These are phyloP conservation scores for Globodera ellingtonae DNA, from an alignment of 1,140 invertebrate genomes.

Conservation along the genomic window DNA sequence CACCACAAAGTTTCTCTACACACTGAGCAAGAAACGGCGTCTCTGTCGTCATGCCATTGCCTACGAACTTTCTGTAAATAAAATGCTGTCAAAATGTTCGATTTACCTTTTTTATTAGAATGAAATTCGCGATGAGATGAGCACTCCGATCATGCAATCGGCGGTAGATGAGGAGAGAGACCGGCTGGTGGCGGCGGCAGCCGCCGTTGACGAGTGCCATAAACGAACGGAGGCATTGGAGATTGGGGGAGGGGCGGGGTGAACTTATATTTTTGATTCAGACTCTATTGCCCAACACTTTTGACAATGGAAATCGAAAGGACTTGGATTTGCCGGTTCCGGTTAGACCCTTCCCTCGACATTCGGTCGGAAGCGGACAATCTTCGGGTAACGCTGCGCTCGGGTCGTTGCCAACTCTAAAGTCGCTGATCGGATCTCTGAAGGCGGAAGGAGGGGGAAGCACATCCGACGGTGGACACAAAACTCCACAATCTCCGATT, in stretches of 20 bases:
- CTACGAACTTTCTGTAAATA: constrained; percentile 40
- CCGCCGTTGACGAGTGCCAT: constrained; percentile 7
- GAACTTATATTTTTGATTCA: neutral
- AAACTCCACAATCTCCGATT: constrained; percentile 36
- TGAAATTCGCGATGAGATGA: constrained; percentile 46
- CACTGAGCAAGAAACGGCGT: constrained; percentile 30
- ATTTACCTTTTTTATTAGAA: constrained; percentile 11
- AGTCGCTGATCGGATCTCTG: constrained; percentile 3
- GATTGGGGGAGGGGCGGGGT: no score
- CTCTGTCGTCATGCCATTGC: constrained; percentile 41
- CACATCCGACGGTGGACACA: constrained; percentile 5
- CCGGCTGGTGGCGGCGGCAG: constrained; percentile 22
- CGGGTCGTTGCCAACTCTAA: neutral
- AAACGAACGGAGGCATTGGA: neutral
- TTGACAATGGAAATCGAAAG: constrained; percentile 2
- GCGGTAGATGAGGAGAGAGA: constrained; percentile 40
- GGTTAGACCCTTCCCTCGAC: neutral
- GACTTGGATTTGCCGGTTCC: neutral
- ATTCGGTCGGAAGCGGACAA: neutral
- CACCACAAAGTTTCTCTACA: constrained; percentile 41
- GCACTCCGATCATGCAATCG: constrained; percentile 40
- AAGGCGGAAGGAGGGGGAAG: neutral
- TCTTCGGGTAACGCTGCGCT: neutral
- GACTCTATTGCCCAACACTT: constrained; percentile 4
- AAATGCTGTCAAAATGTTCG: neutral